Conservation (phyloP, 2,113 vertebrate genomes). For the Polyodon spathula region DNA sequence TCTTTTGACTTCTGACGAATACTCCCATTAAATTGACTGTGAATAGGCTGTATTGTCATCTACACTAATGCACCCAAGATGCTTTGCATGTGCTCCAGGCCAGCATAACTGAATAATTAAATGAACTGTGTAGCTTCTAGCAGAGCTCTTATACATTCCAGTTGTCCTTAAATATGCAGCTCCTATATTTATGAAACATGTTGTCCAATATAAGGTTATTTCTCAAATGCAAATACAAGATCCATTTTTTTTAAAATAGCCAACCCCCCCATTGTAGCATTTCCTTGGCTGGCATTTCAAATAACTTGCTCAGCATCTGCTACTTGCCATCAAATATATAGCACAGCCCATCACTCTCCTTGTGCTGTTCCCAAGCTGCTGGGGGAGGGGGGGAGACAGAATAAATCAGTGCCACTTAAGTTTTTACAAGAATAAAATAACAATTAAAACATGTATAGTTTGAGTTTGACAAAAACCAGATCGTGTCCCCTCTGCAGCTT, state of each 20-base stretch:
- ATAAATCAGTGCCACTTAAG: neutral
- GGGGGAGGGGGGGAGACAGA: neutral
- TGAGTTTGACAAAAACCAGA: no score
- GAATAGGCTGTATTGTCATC: slow-evolving; percentile 12
- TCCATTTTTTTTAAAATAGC: slow-evolving; percentile 11
- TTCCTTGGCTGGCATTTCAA: neutral
- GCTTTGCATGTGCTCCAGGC: slow-evolving; percentile 13
- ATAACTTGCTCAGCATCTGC: slow-evolving; percentile 29
- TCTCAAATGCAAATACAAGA: no score
- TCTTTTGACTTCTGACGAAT: neutral
- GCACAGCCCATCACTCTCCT: slow-evolving; percentile 21
- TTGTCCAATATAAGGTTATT: no score
- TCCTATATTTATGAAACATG: slow-evolving; percentile 7
- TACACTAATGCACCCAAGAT: slow-evolving; percentile 9
- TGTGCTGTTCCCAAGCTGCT: neutral
- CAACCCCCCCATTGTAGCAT: neutral
- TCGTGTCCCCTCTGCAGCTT: no score
- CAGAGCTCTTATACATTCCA: neutral
- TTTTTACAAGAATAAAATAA: neutral
- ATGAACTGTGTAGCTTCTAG: slow-evolving; percentile 22
- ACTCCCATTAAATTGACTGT: neutral
- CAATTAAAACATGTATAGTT: no score
- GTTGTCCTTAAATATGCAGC: no score
- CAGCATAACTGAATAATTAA: slow-evolving; percentile 16
- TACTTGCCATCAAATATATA: slow-evolving; percentile 31